Evolutionary conservation across 1,140 invertebrate species (phyloP).

Genomic region (Mactra quadrangularis): DNA sequence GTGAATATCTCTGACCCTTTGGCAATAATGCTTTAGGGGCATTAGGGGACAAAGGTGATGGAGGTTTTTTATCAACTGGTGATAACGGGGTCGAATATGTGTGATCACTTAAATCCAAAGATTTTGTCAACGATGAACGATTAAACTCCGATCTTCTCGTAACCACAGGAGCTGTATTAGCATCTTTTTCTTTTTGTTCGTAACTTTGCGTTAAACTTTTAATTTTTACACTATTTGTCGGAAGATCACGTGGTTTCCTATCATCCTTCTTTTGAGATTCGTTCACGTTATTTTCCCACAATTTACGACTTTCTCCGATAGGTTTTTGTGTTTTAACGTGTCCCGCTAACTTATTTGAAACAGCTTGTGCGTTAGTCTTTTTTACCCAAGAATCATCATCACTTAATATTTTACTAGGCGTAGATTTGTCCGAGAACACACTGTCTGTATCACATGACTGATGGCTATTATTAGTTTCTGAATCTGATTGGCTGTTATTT

Average conservation of each 20-base stretch:
- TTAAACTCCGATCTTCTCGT: conserved; percentile 45
- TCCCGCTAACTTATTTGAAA: conserved; percentile 2
- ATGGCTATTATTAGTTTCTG: conserved; percentile 60
- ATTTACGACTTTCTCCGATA: neutral
- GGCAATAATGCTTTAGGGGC: conserved; percentile 44
- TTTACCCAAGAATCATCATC: conserved; percentile 55
- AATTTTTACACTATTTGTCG: conserved; percentile 58
- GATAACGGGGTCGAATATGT: conserved; percentile 32
- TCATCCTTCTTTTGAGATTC: conserved; percentile 51
- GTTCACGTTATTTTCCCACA: conserved; percentile 40
- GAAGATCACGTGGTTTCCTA: conserved; percentile 22
- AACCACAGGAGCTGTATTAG: conserved; percentile 35
- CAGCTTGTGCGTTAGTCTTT: neutral
- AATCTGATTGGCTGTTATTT: conserved; percentile 54
- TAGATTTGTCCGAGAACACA: conserved; percentile 57
- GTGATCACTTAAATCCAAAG: conserved; percentile 49
- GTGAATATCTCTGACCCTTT: conserved; percentile 34
- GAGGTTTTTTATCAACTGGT: conserved; percentile 10
- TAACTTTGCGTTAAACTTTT: conserved; percentile 72
- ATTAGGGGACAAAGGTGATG: conserved; percentile 43
- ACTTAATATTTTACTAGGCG: conserved; percentile 55
- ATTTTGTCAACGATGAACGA: conserved; percentile 33
- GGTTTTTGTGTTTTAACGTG: conserved; percentile 24
- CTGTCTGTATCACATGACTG: conserved; percentile 54
- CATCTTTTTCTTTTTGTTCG: conserved; percentile 69